Evolutionary conservation across 2,113 vertebrate species (phyloP).

Genomic region (Perca fluviatilis): DNA sequence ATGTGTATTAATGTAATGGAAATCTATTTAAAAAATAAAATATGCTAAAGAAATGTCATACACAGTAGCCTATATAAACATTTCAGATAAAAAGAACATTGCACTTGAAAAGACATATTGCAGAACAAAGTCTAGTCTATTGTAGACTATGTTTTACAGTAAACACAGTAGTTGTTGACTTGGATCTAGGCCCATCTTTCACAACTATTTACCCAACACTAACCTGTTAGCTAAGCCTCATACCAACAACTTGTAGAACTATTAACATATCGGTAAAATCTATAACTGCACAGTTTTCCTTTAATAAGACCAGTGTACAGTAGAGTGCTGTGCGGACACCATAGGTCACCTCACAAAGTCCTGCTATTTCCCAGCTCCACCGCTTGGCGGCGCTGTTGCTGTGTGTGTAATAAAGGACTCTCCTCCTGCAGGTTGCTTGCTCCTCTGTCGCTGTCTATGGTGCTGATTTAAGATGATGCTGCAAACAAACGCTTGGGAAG

Average conservation of each 20-base stretch:
- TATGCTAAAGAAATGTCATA: too few relatives aligned
- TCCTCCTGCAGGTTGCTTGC: not conserved
- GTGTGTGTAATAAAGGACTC: not conserved
- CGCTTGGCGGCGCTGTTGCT: constrained; percentile 33
- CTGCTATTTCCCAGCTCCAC: not conserved
- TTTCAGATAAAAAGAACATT: not conserved
- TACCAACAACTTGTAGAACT: too few relatives aligned
- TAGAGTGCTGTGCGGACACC: not conserved
- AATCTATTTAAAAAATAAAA: not conserved
- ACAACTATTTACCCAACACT: not conserved
- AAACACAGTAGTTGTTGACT: not conserved
- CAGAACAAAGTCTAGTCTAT: not conserved
- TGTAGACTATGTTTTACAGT: not conserved
- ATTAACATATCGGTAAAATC: not conserved
- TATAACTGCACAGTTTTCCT: not conserved
- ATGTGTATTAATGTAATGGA: not conserved
- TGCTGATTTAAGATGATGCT: constrained; percentile 33
- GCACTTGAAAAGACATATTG: not conserved
- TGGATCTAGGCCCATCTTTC: not conserved
- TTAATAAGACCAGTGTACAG: not conserved
- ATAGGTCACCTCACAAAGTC: not conserved
- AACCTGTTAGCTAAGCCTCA: too few relatives aligned
- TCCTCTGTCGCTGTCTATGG: constrained; percentile 58
- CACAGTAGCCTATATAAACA: too few relatives aligned
- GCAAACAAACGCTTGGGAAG: not conserved